Percentiles rank a stretch among this genome's conserved stretches.
Conservation (phyloP, 2,113 vertebrate genomes). For the Morone chrysops region DNA sequence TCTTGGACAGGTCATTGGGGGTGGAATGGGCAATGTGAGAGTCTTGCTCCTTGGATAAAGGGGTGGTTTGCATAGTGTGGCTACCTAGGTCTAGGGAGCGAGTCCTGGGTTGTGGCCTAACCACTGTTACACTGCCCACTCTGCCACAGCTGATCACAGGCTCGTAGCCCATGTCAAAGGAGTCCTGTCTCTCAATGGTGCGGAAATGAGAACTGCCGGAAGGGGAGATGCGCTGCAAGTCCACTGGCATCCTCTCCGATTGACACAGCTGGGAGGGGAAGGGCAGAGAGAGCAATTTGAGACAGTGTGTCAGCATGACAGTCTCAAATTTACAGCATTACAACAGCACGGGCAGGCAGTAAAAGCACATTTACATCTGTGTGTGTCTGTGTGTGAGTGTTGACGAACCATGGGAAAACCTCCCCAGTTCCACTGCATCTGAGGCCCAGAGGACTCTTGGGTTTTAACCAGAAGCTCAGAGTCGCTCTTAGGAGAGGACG, state of each 20-base stretch:
- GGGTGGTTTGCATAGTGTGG: background rate
- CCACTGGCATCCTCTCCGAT: slow-evolving; percentile 66
- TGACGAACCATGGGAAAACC: slow-evolving; percentile 88
- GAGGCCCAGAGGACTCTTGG: slow-evolving; percentile 82
- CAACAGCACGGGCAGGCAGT: background rate
- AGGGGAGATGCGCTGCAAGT: slow-evolving; percentile 42
- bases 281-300: slow-evolving; percentile 3
- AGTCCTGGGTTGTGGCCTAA: slow-evolving; percentile 80
- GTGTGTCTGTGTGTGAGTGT: background rate
- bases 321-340: background rate
- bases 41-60: slow-evolving; percentile 16
- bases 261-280: slow-evolving; percentile 68
- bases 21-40: slow-evolving; percentile 28
- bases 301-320: background rate
- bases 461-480: slow-evolving; percentile 90
- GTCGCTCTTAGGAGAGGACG: slow-evolving; percentile 90
- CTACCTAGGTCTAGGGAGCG: slow-evolving; percentile 32
- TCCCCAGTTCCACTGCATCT: slow-evolving; percentile 94
- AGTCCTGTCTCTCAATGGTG: slow-evolving; percentile 82
- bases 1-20: slow-evolving; percentile 31
- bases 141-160: slow-evolving; percentile 49
- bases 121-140: slow-evolving; percentile 69
- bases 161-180: slow-evolving; percentile 74
- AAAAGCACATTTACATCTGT: background rate
- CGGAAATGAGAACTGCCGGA: slow-evolving; percentile 76